phyloP scores from a whole-genome alignment of 2,888 invertebrate species.

The Lithophane ornitopus region DNA sequence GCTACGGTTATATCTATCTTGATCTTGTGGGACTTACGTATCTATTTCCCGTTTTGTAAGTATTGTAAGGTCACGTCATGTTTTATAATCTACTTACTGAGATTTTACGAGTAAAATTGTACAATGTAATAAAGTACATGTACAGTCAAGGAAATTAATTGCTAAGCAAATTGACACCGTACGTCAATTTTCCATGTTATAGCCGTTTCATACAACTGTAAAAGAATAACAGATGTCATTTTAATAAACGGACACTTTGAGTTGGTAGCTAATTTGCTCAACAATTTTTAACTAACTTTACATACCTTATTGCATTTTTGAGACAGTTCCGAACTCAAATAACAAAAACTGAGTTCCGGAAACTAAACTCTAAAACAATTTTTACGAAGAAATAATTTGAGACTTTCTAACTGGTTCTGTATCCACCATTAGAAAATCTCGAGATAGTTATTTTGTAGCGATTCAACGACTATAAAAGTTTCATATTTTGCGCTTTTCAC shows the following conservation, averaged over 20 bases:
- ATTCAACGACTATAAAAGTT: background rate
- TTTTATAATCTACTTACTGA: background rate
- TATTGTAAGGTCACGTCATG: background rate
- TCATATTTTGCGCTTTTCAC: background rate
- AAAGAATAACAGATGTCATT: background rate
- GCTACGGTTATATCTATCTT: constrained; percentile 23
- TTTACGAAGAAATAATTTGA: background rate
- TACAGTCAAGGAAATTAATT: background rate
- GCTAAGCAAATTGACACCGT: background rate
- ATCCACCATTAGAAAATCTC: background rate
- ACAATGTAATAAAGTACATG: background rate
- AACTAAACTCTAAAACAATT: background rate
- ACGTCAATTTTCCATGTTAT: background rate
- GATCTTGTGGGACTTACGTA: constrained; percentile 20
- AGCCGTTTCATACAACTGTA: background rate
- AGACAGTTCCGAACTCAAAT: background rate
- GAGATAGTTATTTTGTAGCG: background rate
- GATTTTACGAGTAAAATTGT: background rate
- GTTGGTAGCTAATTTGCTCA: background rate
- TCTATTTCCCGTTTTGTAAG: background rate
- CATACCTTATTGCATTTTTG: background rate
- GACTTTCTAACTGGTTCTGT: background rate
- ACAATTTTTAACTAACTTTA: background rate
- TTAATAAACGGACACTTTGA: background rate
- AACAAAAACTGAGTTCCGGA: background rate